These are phyloP conservation scores for Camelus dromedarius DNA, from an alignment of 2,113 vertebrate genomes.

Conservation along the genomic window DNA sequence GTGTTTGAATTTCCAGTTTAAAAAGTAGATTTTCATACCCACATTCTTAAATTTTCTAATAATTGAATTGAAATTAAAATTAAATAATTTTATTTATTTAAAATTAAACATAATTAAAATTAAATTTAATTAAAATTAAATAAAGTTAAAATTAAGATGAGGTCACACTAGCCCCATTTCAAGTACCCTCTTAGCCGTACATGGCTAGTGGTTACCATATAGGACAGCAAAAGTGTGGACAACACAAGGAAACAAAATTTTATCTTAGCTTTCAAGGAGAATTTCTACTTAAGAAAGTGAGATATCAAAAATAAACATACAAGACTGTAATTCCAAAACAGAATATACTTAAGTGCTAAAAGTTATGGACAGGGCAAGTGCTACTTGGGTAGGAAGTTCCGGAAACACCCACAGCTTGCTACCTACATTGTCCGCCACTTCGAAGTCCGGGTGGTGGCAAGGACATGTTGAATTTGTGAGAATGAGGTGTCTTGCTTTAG, in stretches of 20 bases:
- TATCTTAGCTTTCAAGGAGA: neutral
- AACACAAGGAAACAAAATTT: neutral
- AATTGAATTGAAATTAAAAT: neutral
- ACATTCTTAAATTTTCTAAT: neutral
- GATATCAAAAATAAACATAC: neutral
- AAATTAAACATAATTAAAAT: neutral
- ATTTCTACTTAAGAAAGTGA: slow-evolving; percentile 13
- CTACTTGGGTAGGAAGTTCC: neutral
- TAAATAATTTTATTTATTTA: neutral
- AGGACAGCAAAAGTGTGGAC: neutral
- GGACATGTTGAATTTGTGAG: slow-evolving; percentile 27
- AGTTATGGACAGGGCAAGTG: neutral
- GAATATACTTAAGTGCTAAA: slow-evolving; percentile 18
- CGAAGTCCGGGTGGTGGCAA: slow-evolving; percentile 27
- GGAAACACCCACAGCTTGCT: slow-evolving; percentile 18
- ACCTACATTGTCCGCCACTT: slow-evolving; percentile 6
- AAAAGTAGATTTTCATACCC: neutral
- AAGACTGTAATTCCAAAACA: neutral
- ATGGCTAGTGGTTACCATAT: neutral
- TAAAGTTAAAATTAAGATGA: slow-evolving; percentile 2
- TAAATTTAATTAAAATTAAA: neutral
- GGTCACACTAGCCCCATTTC: neutral
- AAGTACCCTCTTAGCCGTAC: neutral
- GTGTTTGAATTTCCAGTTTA: neutral
- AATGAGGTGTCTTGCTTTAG: slow-evolving; percentile 74